Evolutionary conservation across 2,888 invertebrate genomes (phyloP).

Genomic region (Chrysopilus asiliformis): DNA sequence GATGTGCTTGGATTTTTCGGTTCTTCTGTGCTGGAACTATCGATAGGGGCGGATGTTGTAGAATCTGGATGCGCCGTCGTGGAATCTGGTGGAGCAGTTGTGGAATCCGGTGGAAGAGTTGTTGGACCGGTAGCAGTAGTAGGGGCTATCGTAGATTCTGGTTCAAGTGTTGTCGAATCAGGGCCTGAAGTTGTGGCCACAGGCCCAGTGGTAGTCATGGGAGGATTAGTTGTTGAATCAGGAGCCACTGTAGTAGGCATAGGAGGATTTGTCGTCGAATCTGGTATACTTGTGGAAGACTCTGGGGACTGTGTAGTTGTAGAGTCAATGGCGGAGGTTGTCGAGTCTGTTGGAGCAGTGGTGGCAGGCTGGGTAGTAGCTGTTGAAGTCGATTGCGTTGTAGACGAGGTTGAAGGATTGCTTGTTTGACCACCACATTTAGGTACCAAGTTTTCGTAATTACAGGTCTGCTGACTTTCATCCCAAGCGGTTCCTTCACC

Average conservation of each 20-base stretch:
- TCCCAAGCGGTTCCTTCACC: constrained; percentile 53
- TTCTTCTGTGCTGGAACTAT: too few species aligned
- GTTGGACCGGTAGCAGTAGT: not conserved
- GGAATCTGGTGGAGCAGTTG: not conserved
- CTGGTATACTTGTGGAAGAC: too few species aligned
- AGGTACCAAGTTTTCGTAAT: constrained; percentile 17
- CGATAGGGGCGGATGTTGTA: too few species aligned
- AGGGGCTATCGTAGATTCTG: not conserved
- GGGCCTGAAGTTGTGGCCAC: too few species aligned
- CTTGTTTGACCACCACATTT: not conserved
- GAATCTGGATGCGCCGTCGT: too few species aligned
- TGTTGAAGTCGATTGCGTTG: too few species aligned
- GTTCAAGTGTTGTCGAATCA: too few species aligned
- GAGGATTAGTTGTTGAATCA: too few species aligned
- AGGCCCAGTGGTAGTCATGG: too few species aligned
- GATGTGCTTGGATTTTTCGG: constrained; percentile 17
- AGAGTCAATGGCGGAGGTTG: not conserved
- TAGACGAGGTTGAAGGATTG: not conserved
- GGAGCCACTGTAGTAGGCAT: too few species aligned
- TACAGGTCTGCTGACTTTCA: constrained; percentile 31
- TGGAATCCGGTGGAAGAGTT: not conserved
- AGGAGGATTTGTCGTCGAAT: too few species aligned
- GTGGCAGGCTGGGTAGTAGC: too few species aligned
- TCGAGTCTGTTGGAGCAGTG: constrained; percentile 6
- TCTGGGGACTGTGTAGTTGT: not conserved